phyloP scores from a whole-genome alignment of 2,797 vertebrate genomes.

The Glossophaga mutica region DNA sequence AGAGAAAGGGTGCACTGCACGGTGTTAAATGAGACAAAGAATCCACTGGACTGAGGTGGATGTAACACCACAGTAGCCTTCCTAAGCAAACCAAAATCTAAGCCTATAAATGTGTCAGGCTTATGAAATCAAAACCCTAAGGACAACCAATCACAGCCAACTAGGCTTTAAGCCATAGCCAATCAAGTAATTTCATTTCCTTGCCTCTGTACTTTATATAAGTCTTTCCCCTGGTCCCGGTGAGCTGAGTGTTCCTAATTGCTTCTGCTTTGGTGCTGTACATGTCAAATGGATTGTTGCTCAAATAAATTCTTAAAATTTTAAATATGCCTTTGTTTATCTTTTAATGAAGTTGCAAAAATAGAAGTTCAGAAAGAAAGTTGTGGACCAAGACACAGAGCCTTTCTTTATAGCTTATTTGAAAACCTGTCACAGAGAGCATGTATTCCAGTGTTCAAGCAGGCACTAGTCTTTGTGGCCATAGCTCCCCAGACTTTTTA shows the following conservation, averaged over 20 bases:
- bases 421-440: not conserved
- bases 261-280: not conserved
- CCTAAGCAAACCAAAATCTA: not conserved
- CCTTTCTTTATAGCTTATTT: slow-evolving; percentile 11
- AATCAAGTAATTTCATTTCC: not conserved
- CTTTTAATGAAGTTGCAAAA: not conserved
- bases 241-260: not conserved
- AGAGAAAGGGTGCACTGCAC: not conserved
- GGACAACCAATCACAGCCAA: not conserved
- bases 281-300: not conserved
- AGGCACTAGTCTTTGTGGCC: not conserved
- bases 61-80: not conserved
- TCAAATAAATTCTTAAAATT: not conserved
- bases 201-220: not conserved
- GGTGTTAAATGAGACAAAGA: not conserved
- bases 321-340: not conserved
- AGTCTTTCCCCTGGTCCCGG: not conserved
- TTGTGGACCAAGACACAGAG: not conserved
- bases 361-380: not conserved
- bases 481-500: not conserved
- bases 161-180: not conserved
- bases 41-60: not conserved
- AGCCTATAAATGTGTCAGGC: not conserved
- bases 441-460: not conserved
- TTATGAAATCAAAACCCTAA: not conserved